Evolutionary conservation across 92 coral and sea anemone genomes (phyloP), one percentile per base, ranked within the genome.

Genomic region (Palythoa grandiflora): DNA sequence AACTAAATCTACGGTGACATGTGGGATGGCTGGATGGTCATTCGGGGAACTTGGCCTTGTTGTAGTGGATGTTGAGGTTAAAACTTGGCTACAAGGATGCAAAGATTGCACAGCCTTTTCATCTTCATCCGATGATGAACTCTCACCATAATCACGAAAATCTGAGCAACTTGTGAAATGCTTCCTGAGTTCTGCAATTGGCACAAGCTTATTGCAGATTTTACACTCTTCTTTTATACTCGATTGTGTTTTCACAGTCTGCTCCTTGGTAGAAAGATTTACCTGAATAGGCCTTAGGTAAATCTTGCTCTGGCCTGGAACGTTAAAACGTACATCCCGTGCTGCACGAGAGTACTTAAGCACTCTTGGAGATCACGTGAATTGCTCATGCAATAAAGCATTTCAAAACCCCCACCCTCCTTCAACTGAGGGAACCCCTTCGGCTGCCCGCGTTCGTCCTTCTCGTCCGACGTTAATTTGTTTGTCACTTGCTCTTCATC

Each of bases 221-320:
- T 74, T 87, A 70, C 89, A 77, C 36, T 39, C n/a, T 48, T 87
- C 89, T 50, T 75, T 76, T 76, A 77, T 75, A n/a, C 52, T 59
- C 0, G 84, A 87, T 38, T 65, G 77, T 11, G 85, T 19, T 51
- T 53, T 55, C 81, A 16, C n/a, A 21, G 57, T 76, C 74, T 65
- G 84, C 35, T 60, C n/a, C 54, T 87, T 77, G n/a, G 85, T 87
- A 11, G 89, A 87, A 20, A 87, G 38, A 12, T 68, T 87, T 63
- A 36, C 57, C 39, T 83, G 87, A 83, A 68, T 83, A 28, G 78
- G 87, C 65, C 77, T 71, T 17, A 68, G 60, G 61, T 83, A 70
- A 40, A 83, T 83, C 59, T 83, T 83, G 39, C 61, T 68, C 75
- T 70, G 77, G 21, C 77, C 73, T 39, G 87, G 55, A 66, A 68